These are phyloP conservation scores for Microcebus jonahi DNA, from an alignment of 2,113 vertebrate species.

Conservation along the genomic window DNA sequence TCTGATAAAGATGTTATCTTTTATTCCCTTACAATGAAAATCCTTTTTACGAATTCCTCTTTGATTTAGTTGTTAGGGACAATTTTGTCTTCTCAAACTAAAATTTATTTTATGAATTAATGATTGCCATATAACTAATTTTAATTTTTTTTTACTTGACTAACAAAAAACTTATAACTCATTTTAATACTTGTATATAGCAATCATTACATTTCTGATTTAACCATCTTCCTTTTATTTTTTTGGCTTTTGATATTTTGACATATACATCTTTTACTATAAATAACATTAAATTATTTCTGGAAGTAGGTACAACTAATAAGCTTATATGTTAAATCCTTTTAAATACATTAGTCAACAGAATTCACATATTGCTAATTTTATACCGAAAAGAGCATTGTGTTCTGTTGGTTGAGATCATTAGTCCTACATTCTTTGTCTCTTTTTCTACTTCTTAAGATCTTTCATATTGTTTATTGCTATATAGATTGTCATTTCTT, in stretches of 20 bases:
- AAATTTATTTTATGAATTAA: conserved; percentile 39
- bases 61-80: not conserved
- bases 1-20: not conserved
- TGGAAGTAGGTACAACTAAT: not conserved
- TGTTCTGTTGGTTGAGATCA: not conserved
- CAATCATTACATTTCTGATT: not conserved
- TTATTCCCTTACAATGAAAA: not conserved
- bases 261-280: not conserved
- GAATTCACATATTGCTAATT: conserved; percentile 8
- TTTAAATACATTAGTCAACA: not conserved
- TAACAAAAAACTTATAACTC: conserved; percentile 14
- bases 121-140: conserved; percentile 2
- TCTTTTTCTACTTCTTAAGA: not conserved
- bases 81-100: conserved; percentile 10
- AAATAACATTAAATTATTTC: conserved; percentile 30
- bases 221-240: conserved; percentile 7
- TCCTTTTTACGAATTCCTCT: not conserved
- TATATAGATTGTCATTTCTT: not conserved
- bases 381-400: not conserved
- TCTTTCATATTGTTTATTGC: not conserved
- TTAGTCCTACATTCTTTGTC: not conserved
- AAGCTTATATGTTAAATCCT: conserved; percentile 31
- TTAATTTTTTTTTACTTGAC: conserved; percentile 9
- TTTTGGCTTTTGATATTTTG: conserved; percentile 40
- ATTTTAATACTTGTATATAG: not conserved